These are phyloP conservation scores for Aethes cnicana DNA, from an alignment of 2,888 invertebrate species.

Conservation along the genomic window DNA sequence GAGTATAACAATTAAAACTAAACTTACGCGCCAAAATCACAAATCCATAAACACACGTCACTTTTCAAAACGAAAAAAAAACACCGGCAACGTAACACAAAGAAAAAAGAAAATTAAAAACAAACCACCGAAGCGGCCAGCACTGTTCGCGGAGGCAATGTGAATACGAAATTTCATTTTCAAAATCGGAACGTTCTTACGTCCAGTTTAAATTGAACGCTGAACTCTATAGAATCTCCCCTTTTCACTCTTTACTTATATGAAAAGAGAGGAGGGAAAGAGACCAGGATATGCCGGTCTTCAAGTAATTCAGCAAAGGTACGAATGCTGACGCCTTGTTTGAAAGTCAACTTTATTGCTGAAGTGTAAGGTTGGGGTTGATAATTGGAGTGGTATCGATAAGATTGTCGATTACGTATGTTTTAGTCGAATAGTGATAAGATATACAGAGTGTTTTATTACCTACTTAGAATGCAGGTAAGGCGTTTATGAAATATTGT, in stretches of 20 bases:
- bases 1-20: conserved; percentile 1
- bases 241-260: conserved; percentile 32
- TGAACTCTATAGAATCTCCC: conserved; percentile 40
- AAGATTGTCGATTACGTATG: conserved; percentile 59
- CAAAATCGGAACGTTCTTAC: conserved; percentile 61
- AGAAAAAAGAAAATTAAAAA: conserved; percentile 37
- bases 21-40: conserved; percentile 3
- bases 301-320: conserved; percentile 37
- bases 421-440: conserved; percentile 71
- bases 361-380: conserved; percentile 30
- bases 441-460: conserved; percentile 58
- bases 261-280: conserved; percentile 36
- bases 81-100: conserved; percentile 34
- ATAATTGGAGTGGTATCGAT: conserved; percentile 27
- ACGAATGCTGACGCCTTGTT: conserved; percentile 17
- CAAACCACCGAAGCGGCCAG: conserved; percentile 51
- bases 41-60: not conserved
- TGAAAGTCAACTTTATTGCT: conserved; percentile 36
- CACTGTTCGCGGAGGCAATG: conserved; percentile 55
- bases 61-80: conserved; percentile 9
- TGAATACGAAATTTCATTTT: conserved; percentile 72
- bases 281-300: conserved; percentile 47
- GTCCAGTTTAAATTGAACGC: conserved; percentile 48
- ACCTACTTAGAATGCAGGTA: too few relatives aligned
- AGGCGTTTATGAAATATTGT: too few relatives aligned